A percentile compares a stretch with the other conserved stretches of the same genome.
Conservation (phyloP, 2,113 vertebrate species). For the Pelobates fuscus region DNA sequence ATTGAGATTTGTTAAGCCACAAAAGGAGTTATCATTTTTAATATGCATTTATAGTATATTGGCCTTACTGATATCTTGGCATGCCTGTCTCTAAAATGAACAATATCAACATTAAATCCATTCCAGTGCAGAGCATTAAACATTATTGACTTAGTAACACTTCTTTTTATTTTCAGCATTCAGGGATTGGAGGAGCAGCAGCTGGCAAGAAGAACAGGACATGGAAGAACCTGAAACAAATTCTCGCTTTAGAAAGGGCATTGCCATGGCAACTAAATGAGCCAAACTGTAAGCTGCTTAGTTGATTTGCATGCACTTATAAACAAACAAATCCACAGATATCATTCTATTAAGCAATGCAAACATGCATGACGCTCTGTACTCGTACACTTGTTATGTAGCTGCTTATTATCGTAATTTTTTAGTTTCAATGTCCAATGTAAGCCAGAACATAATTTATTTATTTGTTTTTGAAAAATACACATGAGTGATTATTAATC, state of each 20-base stretch:
- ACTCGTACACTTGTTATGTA: too few species aligned
- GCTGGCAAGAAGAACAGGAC: constrained; percentile 97
- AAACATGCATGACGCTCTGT: background rate
- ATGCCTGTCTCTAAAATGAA: background rate
- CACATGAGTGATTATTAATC: too few species aligned
- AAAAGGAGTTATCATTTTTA: too few species aligned
- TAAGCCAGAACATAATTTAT: too few species aligned
- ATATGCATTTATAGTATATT: too few species aligned
- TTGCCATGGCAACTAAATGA: constrained; percentile 92
- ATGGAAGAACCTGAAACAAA: constrained; percentile 99
- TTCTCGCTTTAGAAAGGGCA: constrained; percentile 89
- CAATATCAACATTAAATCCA: background rate
- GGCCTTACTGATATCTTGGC: background rate
- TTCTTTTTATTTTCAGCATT: constrained; percentile 80
- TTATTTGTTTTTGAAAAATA: too few species aligned
- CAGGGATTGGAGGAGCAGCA: constrained; percentile 90
- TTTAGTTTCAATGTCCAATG: too few species aligned
- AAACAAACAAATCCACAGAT: constrained; percentile 61
- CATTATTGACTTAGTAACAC: constrained; percentile 51
- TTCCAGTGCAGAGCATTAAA: background rate
- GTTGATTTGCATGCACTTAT: constrained; percentile 59
- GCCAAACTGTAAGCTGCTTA: constrained; percentile 87
- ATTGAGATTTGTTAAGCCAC: too few species aligned
- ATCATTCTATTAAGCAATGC: constrained; percentile 56
- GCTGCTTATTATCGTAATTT: too few species aligned